These are phyloP conservation scores for Cryptus viduatorius DNA, from an alignment of 2,888 invertebrate genomes.

Conservation along the genomic window DNA sequence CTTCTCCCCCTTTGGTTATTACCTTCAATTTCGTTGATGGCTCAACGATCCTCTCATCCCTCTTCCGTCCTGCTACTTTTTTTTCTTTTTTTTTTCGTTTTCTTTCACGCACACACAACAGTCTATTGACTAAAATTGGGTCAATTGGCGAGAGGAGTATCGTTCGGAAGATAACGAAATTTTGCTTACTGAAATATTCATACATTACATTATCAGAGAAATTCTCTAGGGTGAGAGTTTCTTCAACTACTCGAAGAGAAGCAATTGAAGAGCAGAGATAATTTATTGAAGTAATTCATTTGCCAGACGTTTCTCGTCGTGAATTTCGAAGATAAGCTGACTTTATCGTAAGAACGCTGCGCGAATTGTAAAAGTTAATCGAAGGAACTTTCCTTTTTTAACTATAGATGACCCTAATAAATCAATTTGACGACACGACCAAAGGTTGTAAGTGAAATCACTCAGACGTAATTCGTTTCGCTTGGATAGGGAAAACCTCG, in stretches of 20 bases:
- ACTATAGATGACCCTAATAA: background rate
- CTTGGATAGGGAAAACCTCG: background rate
- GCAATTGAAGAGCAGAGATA: background rate
- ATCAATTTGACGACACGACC: background rate
- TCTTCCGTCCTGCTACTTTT: conserved; percentile 8
- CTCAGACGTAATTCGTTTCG: background rate
- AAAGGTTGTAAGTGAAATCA: background rate
- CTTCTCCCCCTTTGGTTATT: conserved; percentile 7
- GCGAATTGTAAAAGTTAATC: background rate
- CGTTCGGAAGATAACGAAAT: background rate
- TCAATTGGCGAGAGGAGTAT: conserved; percentile 6
- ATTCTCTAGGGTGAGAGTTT: background rate
- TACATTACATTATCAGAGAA: background rate
- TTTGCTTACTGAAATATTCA: background rate
- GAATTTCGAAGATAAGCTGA: background rate
- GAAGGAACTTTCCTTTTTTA: background rate
- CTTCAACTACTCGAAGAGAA: background rate
- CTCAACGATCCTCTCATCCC: conserved; percentile 22
- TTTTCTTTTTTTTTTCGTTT: background rate
- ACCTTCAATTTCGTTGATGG: conserved; percentile 52
- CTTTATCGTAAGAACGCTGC: background rate
- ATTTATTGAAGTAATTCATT: too few relatives aligned
- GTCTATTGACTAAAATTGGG: conserved; percentile 5
- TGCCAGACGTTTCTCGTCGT: too few relatives aligned
- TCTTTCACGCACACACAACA: conserved; percentile 2